These are phyloP conservation scores for Polymixis flavicincta DNA, from an alignment of 2,888 invertebrate species.

Conservation along the genomic window DNA sequence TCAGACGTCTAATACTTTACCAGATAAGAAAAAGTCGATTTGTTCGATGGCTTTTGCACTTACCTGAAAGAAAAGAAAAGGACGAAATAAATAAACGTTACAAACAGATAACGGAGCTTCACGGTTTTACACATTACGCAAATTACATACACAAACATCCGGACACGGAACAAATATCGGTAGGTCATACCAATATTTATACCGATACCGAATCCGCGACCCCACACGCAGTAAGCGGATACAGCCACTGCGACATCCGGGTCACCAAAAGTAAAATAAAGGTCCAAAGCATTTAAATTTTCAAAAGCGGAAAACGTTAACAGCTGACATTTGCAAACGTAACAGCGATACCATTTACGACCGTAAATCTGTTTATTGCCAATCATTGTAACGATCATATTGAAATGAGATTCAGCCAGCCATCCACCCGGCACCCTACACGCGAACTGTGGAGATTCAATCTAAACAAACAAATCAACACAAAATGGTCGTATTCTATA, in stretches of 20 bases:
- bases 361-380: constrained; percentile 59
- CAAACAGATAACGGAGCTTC: not conserved
- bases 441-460: constrained; percentile 64
- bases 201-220: constrained; percentile 6
- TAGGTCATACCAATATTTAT: constrained; percentile 31
- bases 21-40: constrained; percentile 43
- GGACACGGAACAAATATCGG: constrained; percentile 13
- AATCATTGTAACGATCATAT: constrained; percentile 64
- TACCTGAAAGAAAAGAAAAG: constrained; percentile 75
- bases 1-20: constrained; percentile 67
- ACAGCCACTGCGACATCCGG: constrained; percentile 36
- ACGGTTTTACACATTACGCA: not conserved
- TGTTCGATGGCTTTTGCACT: constrained; percentile 59
- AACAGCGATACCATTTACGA: constrained; percentile 60
- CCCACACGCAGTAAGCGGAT: constrained; percentile 23
- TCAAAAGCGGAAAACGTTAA: constrained; percentile 48
- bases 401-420: constrained; percentile 54
- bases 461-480: constrained; percentile 76
- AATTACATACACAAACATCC: constrained; percentile 21
- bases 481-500: constrained; percentile 69
- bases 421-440: constrained; percentile 44
- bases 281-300: constrained; percentile 31
- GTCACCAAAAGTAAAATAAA: constrained; percentile 48
- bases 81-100: constrained; percentile 17
- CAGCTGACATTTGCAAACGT: constrained; percentile 52